Base-by-base conservation (phyloP, 2,113 vertebrate species). In the Etia nguti region DNA sequence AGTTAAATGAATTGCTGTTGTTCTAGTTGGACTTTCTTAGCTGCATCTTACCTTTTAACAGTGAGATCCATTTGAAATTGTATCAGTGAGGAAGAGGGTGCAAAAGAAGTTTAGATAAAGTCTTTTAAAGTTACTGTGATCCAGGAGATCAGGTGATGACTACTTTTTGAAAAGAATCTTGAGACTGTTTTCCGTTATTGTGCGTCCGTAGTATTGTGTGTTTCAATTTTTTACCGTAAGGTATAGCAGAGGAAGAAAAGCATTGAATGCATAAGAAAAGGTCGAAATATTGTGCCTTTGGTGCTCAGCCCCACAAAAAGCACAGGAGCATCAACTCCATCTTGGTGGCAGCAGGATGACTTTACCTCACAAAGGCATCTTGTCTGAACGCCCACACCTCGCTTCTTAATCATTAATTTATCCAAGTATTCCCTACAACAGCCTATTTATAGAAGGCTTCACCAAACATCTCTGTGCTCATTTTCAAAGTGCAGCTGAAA, bases 371-470 rank as follows among this genome's bases (percentile, higher is more conserved):
- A 43, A 29, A 70, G 56, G 31, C 87, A 79, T 90, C 50, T 77
- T 43, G 48, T 87, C 81, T 83, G 86, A 88, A 86, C 26, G 16
- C 41, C 86, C 52, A 50, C 79, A 50, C 46, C 20, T 46, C 62
- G 54, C 87, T 70, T 81, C 81, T 84, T 92, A 91, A 95, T 96
- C 90, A 95, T 96, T 96, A 88, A 96, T 96, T 90, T 92, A 95
- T 92, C 92, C 84, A 90, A 16, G 90, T 88, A 85, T 93, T 88
- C 57, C 89, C 84, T 88, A 91, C 86, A 91, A 88, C 86, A 81
- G 86, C 24, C 94, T 96, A 96, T 96, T 95, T 95, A 90, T 96
- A 95, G 94, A 91, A 50, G 31, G 90, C 68, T 91, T 84, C 90
- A 77, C 86, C 88, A 91, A 94, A 93, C 84, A 90, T 92, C 81